phyloP scores from a whole-genome alignment of 2,888 invertebrate genomes.

The Drosophila siamana region DNA sequence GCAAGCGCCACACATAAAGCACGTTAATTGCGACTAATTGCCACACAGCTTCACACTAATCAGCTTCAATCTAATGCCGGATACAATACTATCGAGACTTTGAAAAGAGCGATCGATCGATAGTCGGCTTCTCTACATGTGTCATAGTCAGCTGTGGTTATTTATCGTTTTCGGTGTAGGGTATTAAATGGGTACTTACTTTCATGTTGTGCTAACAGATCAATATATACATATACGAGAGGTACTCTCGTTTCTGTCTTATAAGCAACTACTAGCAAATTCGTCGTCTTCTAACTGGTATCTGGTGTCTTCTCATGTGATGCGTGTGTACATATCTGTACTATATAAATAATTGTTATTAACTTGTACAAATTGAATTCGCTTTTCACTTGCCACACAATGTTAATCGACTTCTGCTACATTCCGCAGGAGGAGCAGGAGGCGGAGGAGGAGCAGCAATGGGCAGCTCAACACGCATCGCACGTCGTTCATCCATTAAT shows the following conservation, averaged over 20 bases:
- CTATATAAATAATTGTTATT: slow-evolving; percentile 42
- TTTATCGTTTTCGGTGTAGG: slow-evolving; percentile 30
- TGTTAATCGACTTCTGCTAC: slow-evolving; percentile 20
- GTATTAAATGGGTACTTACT: slow-evolving; percentile 1
- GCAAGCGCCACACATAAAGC: not conserved
- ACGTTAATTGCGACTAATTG: slow-evolving; percentile 16
- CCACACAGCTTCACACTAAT: slow-evolving; percentile 21
- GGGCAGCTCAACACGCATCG: slow-evolving; percentile 81
- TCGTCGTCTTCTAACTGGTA: slow-evolving; percentile 43
- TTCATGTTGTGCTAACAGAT: slow-evolving; percentile 42
- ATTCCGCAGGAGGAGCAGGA: slow-evolving; percentile 64
- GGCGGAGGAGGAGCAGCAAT: slow-evolving; percentile 37
- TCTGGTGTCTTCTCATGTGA: slow-evolving; percentile 62
- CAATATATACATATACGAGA: slow-evolving; percentile 10
- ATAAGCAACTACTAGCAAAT: slow-evolving; percentile 9
- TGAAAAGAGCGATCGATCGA: not conserved
- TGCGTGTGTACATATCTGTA: slow-evolving; percentile 58
- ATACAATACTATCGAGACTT: not conserved
- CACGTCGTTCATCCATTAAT: slow-evolving; percentile 85
- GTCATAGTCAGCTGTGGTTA: slow-evolving; percentile 9
- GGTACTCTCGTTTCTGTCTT: slow-evolving; percentile 9
- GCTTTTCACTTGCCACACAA: slow-evolving; percentile 3
- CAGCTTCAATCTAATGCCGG: slow-evolving; percentile 2
- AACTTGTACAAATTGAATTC: slow-evolving; percentile 33
- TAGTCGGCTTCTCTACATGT: not conserved